Conservation (phyloP, 2,113 vertebrate genomes). For the Hymenochirus boettgeri region DNA sequence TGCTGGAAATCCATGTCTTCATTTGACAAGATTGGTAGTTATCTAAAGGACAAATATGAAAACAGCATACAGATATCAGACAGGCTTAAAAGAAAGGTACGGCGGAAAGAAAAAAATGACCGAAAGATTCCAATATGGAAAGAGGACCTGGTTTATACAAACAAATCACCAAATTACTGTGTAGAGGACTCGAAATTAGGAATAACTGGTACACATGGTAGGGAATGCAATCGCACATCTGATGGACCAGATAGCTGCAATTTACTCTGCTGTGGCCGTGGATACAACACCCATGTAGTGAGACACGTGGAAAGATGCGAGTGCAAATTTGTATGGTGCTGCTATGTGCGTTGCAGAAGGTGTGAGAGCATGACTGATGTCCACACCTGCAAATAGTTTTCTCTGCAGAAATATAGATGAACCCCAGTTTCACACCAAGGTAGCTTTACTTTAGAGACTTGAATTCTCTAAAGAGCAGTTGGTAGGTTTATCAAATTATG, state of each 20-base stretch:
- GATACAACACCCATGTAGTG: conserved; percentile 92
- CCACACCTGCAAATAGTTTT: conserved; percentile 86
- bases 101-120: conserved; percentile 76
- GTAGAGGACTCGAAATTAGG: conserved; percentile 77
- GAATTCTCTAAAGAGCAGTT: no score
- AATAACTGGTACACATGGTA: conserved; percentile 80
- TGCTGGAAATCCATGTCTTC: conserved; percentile 92
- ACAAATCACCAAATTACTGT: conserved; percentile 94
- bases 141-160: conserved; percentile 82
- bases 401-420: no score
- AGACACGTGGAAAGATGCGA: conserved; percentile 84
- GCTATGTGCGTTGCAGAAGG: conserved; percentile 85
- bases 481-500: no score
- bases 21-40: conserved; percentile 79
- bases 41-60: conserved; percentile 91
- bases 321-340: conserved; percentile 97
- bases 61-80: conserved; percentile 82
- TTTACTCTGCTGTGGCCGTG: conserved; percentile 89
- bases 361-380: conserved; percentile 95
- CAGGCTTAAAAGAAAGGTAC: conserved; percentile 69
- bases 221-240: conserved; percentile 84
- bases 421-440: no score
- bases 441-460: no score
- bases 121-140: conserved; percentile 60
- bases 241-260: conserved; percentile 79